phyloP scores from a whole-genome alignment of 2,113 vertebrate species.

The Seriola aureovittata region DNA sequence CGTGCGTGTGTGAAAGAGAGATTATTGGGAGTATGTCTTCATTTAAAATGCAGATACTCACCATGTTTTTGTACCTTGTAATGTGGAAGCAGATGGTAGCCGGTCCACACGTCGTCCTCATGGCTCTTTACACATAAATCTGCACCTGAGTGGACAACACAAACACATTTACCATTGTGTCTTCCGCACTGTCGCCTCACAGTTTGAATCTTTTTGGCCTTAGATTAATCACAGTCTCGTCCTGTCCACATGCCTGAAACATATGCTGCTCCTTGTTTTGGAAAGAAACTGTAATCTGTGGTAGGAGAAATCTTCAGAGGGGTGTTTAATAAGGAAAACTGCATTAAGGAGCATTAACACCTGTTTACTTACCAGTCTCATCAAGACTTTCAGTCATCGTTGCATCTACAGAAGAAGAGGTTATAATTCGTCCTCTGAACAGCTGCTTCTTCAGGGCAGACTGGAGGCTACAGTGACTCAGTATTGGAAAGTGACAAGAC shows the following conservation, averaged over 20 bases:
- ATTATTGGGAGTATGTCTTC: constrained; percentile 26
- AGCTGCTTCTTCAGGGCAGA: too few species aligned
- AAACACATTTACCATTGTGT: not conserved
- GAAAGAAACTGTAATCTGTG: constrained; percentile 3
- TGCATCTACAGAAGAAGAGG: too few species aligned
- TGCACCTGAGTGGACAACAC: constrained; percentile 9
- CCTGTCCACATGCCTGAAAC: not conserved
- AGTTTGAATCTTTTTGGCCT: not conserved
- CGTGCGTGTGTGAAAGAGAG: not conserved
- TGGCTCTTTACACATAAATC: constrained; percentile 13
- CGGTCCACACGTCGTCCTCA: not conserved
- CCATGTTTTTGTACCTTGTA: constrained; percentile 25
- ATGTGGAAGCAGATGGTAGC: constrained; percentile 37
- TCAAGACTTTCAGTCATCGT: too few species aligned
- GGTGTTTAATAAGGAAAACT: not conserved
- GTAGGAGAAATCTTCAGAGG: constrained; percentile 10
- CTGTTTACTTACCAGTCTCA: too few species aligned
- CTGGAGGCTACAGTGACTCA: too few species aligned
- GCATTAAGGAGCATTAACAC: not conserved
- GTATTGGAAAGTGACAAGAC: too few species aligned
- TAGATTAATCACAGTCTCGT: not conserved
- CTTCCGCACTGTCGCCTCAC: not conserved
- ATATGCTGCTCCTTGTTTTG: not conserved
- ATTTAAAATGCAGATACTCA: constrained; percentile 35
- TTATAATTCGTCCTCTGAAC: too few species aligned